Percentiles rank a stretch among this genome's conserved stretches.
Evolutionary conservation across 2,797 vertebrate genomes (phyloP).

Genomic region (Luscinia megarhynchos): DNA sequence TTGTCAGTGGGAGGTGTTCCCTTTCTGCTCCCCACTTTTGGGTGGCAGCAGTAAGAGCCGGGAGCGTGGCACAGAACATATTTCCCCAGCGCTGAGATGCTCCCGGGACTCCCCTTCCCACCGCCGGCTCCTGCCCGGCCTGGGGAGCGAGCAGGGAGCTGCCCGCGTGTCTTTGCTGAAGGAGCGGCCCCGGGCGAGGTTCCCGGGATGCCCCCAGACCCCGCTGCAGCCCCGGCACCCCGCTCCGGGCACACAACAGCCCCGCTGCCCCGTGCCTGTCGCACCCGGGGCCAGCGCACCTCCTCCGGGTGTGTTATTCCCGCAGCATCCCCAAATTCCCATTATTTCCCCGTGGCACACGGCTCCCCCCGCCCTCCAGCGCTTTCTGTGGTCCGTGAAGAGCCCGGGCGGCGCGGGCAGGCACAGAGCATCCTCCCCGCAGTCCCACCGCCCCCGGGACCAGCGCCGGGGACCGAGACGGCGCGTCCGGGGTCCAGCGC

Average conservation of each 20-base stretch:
- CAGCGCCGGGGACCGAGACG: neutral
- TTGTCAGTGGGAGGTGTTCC: too few species aligned
- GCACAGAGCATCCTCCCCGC: neutral
- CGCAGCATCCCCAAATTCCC: neutral
- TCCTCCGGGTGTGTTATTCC: neutral
- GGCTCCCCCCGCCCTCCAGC: neutral
- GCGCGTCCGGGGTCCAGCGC: neutral
- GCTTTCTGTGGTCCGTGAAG: neutral
- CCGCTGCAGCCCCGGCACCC: neutral
- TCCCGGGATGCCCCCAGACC: neutral
- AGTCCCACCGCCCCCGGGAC: neutral
- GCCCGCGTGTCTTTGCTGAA: neutral
- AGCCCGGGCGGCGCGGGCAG: neutral
- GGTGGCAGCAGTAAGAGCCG: neutral
- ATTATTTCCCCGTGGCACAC: fast-evolving
- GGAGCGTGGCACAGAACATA: neutral
- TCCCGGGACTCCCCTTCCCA: neutral
- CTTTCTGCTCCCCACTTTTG: neutral
- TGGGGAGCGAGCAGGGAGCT: neutral
- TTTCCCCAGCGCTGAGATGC: neutral
- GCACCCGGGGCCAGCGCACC: neutral
- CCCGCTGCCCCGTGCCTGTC: neutral
- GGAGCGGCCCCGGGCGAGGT: neutral
- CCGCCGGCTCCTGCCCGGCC: fast-evolving
- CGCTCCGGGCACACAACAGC: neutral